Conservation (phyloP, 2,113 vertebrate species). For the Tachysurus fulvidraco region DNA sequence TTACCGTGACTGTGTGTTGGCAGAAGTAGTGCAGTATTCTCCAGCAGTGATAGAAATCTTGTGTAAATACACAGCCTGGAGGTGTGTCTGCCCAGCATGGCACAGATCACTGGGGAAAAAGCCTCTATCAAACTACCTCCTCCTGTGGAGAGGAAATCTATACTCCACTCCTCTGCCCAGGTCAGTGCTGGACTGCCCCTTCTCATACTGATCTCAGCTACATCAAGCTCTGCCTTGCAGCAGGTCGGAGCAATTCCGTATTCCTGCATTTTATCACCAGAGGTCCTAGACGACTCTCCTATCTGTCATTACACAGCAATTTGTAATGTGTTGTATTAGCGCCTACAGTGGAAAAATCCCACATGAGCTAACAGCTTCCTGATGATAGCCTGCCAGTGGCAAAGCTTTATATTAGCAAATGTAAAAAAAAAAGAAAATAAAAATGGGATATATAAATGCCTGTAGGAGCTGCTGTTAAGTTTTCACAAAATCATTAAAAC, state of each 20-base stretch:
- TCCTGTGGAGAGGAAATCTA: constrained; percentile 47
- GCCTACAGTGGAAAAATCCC: constrained; percentile 27
- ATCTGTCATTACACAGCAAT: constrained; percentile 13
- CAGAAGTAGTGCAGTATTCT: constrained; percentile 38
- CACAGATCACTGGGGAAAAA: constrained; percentile 35
- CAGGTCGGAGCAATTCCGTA: constrained; percentile 30
- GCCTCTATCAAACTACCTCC: constrained; percentile 41
- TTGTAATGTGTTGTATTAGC: constrained; percentile 16
- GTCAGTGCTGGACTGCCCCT: background rate
- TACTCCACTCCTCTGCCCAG: constrained; percentile 10
- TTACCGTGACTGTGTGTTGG: constrained; percentile 43
- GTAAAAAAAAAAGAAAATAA: background rate
- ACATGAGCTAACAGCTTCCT: constrained; percentile 24
- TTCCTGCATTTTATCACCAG: constrained; percentile 32
- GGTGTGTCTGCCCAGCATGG: constrained; percentile 46
- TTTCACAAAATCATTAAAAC: constrained; percentile 14
- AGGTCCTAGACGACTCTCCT: background rate
- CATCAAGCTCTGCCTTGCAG: constrained; percentile 19
- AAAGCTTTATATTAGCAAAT: background rate
- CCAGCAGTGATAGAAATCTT: constrained; percentile 55
- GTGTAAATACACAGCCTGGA: constrained; percentile 58
- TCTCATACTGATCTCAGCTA: constrained; percentile 23
- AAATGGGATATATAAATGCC: background rate
- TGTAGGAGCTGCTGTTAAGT: background rate
- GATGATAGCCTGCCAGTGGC: background rate